Conservation (phyloP, 2,113 vertebrate species). For the Dicerorhinus sumatrensis region DNA sequence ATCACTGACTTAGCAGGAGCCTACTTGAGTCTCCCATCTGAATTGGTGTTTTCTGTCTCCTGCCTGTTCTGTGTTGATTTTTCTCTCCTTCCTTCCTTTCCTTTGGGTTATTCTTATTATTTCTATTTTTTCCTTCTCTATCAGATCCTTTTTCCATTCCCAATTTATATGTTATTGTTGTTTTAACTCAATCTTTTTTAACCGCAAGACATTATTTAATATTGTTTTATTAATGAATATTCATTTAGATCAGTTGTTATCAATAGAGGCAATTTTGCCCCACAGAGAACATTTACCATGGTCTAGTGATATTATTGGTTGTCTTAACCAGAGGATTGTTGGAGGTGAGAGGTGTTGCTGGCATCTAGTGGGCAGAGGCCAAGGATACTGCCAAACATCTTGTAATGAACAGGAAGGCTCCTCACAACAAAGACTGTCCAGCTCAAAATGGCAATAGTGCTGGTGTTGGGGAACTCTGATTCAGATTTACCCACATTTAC, state of each 20-base stretch:
- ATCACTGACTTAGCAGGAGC: not conserved
- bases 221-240: not conserved
- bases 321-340: not conserved
- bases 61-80: not conserved
- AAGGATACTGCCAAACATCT: not conserved
- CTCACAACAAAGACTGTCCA: not conserved
- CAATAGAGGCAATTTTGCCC: not conserved
- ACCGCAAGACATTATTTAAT: not conserved
- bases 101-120: not conserved
- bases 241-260: not conserved
- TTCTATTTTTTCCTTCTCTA: not conserved
- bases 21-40: not conserved
- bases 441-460: not conserved
- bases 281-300: not conserved
- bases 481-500: not conserved
- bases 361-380: not conserved
- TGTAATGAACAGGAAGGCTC: not conserved
- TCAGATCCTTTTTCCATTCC: not conserved
- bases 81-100: not conserved
- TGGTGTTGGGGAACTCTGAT: not conserved
- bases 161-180: not conserved
- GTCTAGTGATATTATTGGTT: not conserved
- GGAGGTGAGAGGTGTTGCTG: not conserved
- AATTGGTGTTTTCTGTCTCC: not conserved
- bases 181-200: not conserved